Conservation (phyloP, 1,140 invertebrate species). For the Littorina saxatilis region DNA sequence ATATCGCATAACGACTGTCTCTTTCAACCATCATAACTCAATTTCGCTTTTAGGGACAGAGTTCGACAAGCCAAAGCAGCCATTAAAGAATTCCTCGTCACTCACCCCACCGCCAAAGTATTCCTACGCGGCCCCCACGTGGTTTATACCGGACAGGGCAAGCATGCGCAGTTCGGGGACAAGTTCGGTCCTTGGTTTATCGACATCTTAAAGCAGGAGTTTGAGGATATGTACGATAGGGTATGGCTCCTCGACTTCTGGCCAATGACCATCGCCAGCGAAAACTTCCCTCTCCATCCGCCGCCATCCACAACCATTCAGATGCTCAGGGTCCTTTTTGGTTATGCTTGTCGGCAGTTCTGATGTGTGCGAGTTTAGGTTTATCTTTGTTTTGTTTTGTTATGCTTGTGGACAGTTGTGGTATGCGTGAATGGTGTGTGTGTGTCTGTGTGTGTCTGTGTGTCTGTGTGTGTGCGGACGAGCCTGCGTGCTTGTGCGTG, state of each 20-base stretch:
- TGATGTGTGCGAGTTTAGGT: not conserved
- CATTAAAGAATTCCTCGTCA: constrained; percentile 1
- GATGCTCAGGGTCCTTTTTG: constrained; percentile 21
- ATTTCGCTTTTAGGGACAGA: not conserved
- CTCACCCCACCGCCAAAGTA: constrained; percentile 27
- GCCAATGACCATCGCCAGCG: constrained; percentile 32
- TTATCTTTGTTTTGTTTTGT: not conserved
- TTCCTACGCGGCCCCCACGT: constrained; percentile 29
- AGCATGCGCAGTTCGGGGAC: constrained; percentile 11
- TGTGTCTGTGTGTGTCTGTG: too few relatives aligned
- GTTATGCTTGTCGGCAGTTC: constrained; percentile 17
- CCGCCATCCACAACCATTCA: not conserved
- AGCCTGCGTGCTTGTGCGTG: too few relatives aligned
- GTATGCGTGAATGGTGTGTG: too few relatives aligned
- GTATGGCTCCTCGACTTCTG: constrained; percentile 37
- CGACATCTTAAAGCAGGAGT: constrained; percentile 22
- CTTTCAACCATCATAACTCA: too few relatives aligned
- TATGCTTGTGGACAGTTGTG: not conserved
- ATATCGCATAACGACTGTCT: too few relatives aligned
- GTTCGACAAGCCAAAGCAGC: not conserved
- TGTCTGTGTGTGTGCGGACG: too few relatives aligned
- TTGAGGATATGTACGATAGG: constrained; percentile 12
- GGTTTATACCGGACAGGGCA: not conserved
- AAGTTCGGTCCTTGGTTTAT: constrained; percentile 2
- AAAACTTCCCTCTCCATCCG: constrained; percentile 21